phyloP scores from a whole-genome alignment of 2,888 invertebrate species.

The Cabera pusaria region DNA sequence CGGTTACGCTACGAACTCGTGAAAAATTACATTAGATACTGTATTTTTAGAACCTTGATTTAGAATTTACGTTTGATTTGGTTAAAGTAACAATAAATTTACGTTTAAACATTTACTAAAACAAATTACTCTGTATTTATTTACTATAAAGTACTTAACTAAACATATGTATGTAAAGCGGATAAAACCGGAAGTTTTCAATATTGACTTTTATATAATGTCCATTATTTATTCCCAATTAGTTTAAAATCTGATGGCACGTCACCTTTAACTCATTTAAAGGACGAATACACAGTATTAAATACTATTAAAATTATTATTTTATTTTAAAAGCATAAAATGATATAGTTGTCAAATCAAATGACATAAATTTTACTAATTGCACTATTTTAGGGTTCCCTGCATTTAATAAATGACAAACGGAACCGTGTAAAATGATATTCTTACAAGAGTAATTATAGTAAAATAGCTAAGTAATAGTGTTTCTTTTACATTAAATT shows the following conservation, averaged over 20 bases:
- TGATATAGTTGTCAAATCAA: slow-evolving; percentile 24
- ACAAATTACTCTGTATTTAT: too few species aligned
- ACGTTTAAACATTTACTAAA: too few species aligned
- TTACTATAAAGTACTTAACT: too few species aligned
- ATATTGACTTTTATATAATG: too few species aligned
- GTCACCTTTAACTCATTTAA: slow-evolving; percentile 4
- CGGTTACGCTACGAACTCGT: slow-evolving; percentile 2
- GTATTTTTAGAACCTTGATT: slow-evolving; percentile 1
- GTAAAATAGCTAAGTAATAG: slow-evolving; percentile 5
- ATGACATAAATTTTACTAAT: slow-evolving; percentile 27
- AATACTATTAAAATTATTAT: slow-evolving; percentile 9
- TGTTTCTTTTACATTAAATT: slow-evolving; percentile 10
- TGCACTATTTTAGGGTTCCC: slow-evolving; percentile 28
- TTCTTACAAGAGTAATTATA: slow-evolving; percentile 25
- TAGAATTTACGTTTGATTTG: not conserved
- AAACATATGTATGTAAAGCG: too few species aligned
- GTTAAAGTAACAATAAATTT: slow-evolving; percentile 10
- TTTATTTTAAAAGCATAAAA: slow-evolving; percentile 11
- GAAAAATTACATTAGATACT: slow-evolving; percentile 4
- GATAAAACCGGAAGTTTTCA: too few species aligned
- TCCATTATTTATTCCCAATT: too few species aligned
- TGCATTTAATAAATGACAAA: slow-evolving; percentile 4
- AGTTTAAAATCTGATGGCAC: too few species aligned
- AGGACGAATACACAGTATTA: slow-evolving; percentile 1
- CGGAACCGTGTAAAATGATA: slow-evolving; percentile 14